Conservation (phyloP, 2,113 vertebrate genomes). For the Xiphophorus couchianus region DNA sequence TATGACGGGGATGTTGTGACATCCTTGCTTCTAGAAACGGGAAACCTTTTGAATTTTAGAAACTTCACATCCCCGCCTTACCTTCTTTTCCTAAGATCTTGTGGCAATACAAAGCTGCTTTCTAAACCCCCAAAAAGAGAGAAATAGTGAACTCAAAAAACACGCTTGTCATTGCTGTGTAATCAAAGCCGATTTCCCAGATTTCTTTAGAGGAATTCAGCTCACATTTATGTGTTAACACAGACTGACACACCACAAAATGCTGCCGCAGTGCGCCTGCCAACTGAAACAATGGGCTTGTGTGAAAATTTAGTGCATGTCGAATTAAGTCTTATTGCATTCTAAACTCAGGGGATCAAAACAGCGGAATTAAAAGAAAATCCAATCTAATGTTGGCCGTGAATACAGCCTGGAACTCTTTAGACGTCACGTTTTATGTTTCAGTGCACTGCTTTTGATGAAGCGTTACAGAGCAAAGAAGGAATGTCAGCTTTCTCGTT, state of each 20-base stretch:
- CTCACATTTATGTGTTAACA: conserved; percentile 17
- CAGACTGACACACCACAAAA: conserved; percentile 26
- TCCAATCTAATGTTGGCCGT: conserved; percentile 9
- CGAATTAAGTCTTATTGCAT: conserved; percentile 3
- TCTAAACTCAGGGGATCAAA: background rate
- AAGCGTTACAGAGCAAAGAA: background rate
- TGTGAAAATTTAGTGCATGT: conserved; percentile 28
- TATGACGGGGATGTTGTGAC: background rate
- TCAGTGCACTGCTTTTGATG: background rate
- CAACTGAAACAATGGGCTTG: conserved; percentile 19
- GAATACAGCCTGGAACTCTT: background rate
- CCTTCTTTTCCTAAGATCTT: background rate
- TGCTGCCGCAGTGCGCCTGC: conserved; percentile 6
- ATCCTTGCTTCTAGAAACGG: conserved; percentile 1
- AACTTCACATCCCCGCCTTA: background rate
- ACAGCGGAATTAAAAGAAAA: background rate
- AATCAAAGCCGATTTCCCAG: conserved; percentile 28
- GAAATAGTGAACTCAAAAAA: background rate
- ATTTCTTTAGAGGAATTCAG: conserved; percentile 20
- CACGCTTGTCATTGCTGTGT: background rate
- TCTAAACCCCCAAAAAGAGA: background rate
- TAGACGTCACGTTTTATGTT: background rate
- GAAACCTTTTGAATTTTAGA: conserved; percentile 3
- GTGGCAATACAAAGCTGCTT: conserved; percentile 21
- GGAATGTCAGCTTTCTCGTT: background rate